Evolutionary conservation across 1,140 invertebrate species (phyloP).

Genomic region (Drosophila yakuba): DNA sequence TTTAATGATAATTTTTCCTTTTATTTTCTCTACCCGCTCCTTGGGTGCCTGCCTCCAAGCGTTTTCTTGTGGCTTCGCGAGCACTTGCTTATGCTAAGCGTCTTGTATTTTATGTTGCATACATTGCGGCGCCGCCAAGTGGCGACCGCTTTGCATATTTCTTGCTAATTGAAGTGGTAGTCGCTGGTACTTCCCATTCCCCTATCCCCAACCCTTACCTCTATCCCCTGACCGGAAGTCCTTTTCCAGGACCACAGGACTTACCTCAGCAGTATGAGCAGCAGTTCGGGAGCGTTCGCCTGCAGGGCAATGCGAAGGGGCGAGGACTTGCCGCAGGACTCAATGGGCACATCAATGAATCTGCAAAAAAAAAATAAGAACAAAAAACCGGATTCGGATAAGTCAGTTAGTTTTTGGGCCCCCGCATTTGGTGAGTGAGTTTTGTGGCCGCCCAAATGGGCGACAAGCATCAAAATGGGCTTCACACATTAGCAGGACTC

Average conservation of each 20-base stretch:
- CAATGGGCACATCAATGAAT: conserved; percentile 92
- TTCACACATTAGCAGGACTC: conserved; percentile 50
- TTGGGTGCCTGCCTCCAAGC: conserved; percentile 5
- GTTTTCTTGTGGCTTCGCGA: conserved; percentile 31
- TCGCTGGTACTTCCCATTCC: conserved; percentile 3
- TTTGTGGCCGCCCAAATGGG: conserved; percentile 56
- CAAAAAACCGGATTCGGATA: conserved; percentile 18
- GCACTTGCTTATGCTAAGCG: conserved; percentile 80
- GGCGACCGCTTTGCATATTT: conserved; percentile 71
- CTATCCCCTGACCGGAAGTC: not conserved
- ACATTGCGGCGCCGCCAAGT: conserved; percentile 63
- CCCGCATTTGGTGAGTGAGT: not conserved
- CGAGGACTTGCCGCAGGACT: conserved; percentile 89
- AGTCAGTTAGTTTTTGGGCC: not conserved
- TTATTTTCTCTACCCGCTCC: conserved; percentile 21
- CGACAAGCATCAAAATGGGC: conserved; percentile 45
- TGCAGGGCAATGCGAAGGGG: conserved; percentile 90
- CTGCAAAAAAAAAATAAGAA: conserved; percentile 77
- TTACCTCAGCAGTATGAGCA: conserved; percentile 88
- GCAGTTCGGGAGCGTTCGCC: conserved; percentile 89
- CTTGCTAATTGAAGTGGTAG: conserved; percentile 72
- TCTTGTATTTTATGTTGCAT: conserved; percentile 70
- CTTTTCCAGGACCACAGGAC: conserved; percentile 9
- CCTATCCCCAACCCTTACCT: not conserved
- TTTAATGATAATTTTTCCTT: conserved; percentile 79